Percentiles rank a stretch among this genome's conserved stretches.
phyloP scores from a whole-genome alignment of 1,140 invertebrate genomes.

The Hyposmocoma kahamanoa region DNA sequence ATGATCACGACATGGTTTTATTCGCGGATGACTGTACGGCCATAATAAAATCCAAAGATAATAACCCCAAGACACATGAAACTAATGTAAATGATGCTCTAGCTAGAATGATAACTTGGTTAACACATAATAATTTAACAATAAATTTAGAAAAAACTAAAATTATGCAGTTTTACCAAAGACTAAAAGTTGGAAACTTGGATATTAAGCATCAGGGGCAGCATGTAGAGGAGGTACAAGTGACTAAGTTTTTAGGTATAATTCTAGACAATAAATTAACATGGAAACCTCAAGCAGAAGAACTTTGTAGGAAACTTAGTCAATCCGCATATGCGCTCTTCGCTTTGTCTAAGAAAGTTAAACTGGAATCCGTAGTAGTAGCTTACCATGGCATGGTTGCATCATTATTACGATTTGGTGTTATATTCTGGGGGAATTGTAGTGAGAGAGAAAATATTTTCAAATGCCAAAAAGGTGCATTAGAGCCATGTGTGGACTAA shows the following conservation, averaged over 20 bases:
- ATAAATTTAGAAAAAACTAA: constrained; percentile 1
- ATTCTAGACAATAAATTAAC: background rate
- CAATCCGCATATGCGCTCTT: background rate
- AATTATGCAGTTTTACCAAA: background rate
- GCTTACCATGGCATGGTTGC: background rate
- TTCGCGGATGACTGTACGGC: constrained; percentile 1
- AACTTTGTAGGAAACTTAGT: background rate
- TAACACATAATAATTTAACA: constrained; percentile 1
- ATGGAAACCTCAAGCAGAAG: background rate
- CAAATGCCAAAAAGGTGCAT: background rate
- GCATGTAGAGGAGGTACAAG: background rate
- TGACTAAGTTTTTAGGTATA: background rate
- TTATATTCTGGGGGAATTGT: constrained; percentile 2
- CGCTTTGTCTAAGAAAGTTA: background rate
- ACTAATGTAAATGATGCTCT: background rate
- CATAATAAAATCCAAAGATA: background rate
- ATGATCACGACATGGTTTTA: background rate
- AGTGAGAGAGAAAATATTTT: background rate
- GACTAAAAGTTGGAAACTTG: background rate
- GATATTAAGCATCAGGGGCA: background rate
- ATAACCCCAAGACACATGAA: background rate
- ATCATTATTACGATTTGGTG: background rate
- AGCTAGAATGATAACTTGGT: background rate
- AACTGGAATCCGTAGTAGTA: background rate
- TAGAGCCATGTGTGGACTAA: background rate